Evolutionary conservation across 2,888 invertebrate genomes (phyloP), one percentile per base, ranked within the genome.

Genomic region (Catocala nupta): DNA sequence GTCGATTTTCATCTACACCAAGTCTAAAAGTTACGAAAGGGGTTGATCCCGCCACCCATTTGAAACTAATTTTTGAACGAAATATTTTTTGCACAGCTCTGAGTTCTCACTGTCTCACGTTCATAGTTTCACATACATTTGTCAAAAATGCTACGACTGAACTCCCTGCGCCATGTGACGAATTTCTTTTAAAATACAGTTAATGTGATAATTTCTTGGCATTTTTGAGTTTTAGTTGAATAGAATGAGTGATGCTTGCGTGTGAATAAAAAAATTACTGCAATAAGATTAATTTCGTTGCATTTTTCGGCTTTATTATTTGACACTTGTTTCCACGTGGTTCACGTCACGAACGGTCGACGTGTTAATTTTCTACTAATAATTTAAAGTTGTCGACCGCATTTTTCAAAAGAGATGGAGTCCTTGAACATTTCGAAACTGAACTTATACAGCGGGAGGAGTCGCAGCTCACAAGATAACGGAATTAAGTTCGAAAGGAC

Each of bases 301-400:
- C 71, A 66, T 55, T 79, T 74, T 78, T 77, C 69, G 75, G 70
- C 73, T 65, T 70, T 73, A 81, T 70, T 80, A 80, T 85, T 86
- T 93, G 93, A 92, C 93, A 87, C 84, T 88, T 84, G 83, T 89
- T 88, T 92, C 93, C 93, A 93, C 93, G 93, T 93, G 93, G 92
- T 93, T 88, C 78, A 82, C 84, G 93, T 90, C 92, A 92, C 62
- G 80, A 77, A 81, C 75, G 81, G 91, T 91, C 88, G 89, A 93
- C 93, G 93, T 93, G 93, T 91, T 89, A 88, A 85, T 83, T 78
- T 84, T 75, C 78, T 82, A 73, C 74, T 75, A 71, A 62, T 76
- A 78, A 80, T 83, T 69, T 81, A 74, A 73, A 80, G 74, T 81
- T 82, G 73, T 73, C 77, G 75, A 77, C 71, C 68, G 75, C 73